A percentile compares a stretch with the other conserved stretches of the same genome.
Conservation (phyloP, 1,140 invertebrate genomes). For the Drosophila aff. region DNA sequence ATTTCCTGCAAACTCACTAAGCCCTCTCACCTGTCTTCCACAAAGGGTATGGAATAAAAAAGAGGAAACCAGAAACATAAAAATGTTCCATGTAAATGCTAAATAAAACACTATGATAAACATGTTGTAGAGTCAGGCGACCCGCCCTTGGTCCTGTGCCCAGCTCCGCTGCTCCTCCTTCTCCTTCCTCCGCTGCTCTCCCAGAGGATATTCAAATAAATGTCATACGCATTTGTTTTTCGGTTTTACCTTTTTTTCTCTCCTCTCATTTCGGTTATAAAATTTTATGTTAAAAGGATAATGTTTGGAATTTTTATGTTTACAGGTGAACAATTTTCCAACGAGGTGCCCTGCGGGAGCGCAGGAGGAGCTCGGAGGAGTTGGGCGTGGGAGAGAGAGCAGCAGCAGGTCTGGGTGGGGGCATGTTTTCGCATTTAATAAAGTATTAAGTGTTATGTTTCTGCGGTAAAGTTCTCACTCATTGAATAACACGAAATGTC, state of each 20-base stretch:
- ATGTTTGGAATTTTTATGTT: conserved; percentile 83
- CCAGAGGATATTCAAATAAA: conserved; percentile 83
- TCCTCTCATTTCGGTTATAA: conserved; percentile 64
- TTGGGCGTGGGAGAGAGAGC: not conserved
- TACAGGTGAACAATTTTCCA: conserved; percentile 81
- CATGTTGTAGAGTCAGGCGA: conserved; percentile 59
- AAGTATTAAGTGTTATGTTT: conserved; percentile 83
- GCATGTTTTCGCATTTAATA: conserved; percentile 82
- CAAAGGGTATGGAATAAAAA: conserved; percentile 38
- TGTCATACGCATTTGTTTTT: conserved; percentile 83
- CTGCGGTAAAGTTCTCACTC: conserved; percentile 70
- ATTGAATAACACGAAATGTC: conserved; percentile 75
- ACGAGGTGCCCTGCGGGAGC: conserved; percentile 33
- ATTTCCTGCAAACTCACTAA: not conserved
- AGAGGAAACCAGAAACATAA: conserved; percentile 27
- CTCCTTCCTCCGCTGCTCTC: conserved; percentile 36
- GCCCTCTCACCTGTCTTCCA: not conserved
- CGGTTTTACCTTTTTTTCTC: conserved; percentile 49
- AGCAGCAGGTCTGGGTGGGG: conserved; percentile 16
- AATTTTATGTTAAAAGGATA: conserved; percentile 84
- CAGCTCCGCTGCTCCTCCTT: not conserved
- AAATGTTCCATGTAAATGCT: conserved; percentile 61
- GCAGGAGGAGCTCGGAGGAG: not conserved
- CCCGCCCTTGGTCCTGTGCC: conserved; percentile 24
- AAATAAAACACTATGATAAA: conserved; percentile 82